A percentile compares a stretch with the other conserved stretches of the same genome.
These are phyloP conservation scores for Geococcyx californianus DNA, from an alignment of 2,113 vertebrate genomes.

Conservation along the genomic window DNA sequence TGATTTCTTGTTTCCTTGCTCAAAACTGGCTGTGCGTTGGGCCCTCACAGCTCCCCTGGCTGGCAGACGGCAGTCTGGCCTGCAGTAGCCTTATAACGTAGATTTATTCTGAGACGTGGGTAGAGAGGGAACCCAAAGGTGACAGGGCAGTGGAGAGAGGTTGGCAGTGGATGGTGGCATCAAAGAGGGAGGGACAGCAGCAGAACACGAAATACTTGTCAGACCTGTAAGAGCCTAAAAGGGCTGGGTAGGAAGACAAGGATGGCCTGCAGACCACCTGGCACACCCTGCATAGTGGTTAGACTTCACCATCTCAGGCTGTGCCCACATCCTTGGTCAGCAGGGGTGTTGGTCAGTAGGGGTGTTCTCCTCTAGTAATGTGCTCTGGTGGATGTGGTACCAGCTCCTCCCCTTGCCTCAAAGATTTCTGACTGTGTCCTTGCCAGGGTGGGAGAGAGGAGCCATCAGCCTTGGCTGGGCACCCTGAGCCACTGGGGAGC, in stretches of 20 bases:
- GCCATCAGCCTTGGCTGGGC: background rate
- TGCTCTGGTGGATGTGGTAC: background rate
- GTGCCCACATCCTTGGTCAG: conserved; percentile 23
- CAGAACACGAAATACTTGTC: conserved; percentile 29
- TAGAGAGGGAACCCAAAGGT: background rate
- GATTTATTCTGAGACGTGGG: background rate
- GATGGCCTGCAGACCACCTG: conserved; percentile 29
- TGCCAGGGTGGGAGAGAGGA: background rate
- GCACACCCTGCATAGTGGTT: background rate
- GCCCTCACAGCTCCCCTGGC: background rate
- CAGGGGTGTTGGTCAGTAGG: background rate
- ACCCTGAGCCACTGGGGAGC: background rate
- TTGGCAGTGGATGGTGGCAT: background rate
- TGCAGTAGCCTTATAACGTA: background rate
- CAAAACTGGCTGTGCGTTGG: background rate
- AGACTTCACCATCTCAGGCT: background rate
- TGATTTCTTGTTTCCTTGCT: background rate
- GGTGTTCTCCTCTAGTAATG: background rate
- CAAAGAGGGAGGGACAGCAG: background rate
- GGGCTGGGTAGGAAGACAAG: background rate
- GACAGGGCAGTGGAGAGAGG: background rate
- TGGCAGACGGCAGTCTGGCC: background rate
- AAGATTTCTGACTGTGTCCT: background rate
- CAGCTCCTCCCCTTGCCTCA: background rate
- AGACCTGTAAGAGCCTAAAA: background rate